phyloP scores from a whole-genome alignment of 2,888 invertebrate species.

The Macrophya alboannulata region DNA sequence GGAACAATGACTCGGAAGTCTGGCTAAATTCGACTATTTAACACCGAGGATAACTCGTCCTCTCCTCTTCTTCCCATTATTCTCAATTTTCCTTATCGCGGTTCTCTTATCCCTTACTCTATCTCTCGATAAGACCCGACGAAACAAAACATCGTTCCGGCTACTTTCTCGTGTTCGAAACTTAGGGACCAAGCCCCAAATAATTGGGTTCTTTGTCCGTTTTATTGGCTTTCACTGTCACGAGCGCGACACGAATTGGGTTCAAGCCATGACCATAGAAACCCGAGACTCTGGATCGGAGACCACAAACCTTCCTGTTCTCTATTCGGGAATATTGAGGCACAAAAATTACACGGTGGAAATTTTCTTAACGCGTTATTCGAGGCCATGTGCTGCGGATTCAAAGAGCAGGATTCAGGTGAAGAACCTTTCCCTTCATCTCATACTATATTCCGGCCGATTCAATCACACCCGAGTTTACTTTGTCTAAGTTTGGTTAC shows the following conservation, averaged over 20 bases:
- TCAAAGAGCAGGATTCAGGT: background rate
- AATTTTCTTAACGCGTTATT: background rate
- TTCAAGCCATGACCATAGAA: constrained; percentile 34
- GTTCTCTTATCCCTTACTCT: background rate
- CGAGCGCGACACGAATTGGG: constrained; percentile 31
- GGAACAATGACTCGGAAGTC: constrained; percentile 22
- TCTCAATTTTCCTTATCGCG: background rate
- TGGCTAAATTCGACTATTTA: constrained; percentile 16
- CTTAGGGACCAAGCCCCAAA: constrained; percentile 7
- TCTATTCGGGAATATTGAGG: background rate
- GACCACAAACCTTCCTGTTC: constrained; percentile 1
- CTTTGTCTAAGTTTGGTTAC: background rate
- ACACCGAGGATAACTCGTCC: background rate
- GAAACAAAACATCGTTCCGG: background rate
- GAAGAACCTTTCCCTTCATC: background rate
- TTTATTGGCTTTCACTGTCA: constrained; percentile 41
- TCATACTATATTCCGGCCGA: background rate
- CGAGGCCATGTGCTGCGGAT: background rate
- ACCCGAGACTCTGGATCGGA: constrained; percentile 12
- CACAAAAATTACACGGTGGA: background rate
- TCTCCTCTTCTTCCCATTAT: background rate
- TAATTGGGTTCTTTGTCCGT: constrained; percentile 46
- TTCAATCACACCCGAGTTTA: constrained; percentile 6
- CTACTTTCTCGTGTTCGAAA: background rate
- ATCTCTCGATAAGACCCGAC: background rate